Percentiles rank a stretch among this genome's conserved stretches.
Evolutionary conservation across 2,888 invertebrate genomes (phyloP).

Genomic region (Stenodera caucasica): DNA sequence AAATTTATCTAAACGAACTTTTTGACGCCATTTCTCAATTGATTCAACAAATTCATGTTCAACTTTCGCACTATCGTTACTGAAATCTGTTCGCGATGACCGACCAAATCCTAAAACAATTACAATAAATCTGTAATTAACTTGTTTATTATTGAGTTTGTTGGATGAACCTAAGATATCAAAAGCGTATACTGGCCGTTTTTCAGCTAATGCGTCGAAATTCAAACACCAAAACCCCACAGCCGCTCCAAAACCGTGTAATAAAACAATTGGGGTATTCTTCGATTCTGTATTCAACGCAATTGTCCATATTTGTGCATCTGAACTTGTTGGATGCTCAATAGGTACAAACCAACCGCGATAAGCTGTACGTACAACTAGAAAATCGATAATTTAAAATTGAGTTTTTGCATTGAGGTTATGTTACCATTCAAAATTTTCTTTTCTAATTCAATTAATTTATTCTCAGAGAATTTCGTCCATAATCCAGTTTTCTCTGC

Average conservation of each 20-base stretch:
- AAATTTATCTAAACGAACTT: slow-evolving; percentile 82
- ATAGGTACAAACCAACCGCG: slow-evolving; percentile 57
- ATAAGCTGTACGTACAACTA: slow-evolving; percentile 46
- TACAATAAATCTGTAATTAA: not conserved
- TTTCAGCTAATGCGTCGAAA: slow-evolving; percentile 74
- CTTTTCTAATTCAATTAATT: slow-evolving; percentile 78
- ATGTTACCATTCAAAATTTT: slow-evolving; percentile 78
- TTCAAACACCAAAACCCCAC: slow-evolving; percentile 92
- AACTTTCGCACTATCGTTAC: slow-evolving; percentile 72
- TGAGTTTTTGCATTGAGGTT: not conserved
- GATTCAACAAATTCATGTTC: slow-evolving; percentile 89
- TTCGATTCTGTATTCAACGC: slow-evolving; percentile 61
- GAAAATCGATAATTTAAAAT: slow-evolving; percentile 9
- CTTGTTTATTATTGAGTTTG: not conserved
- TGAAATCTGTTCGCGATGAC: slow-evolving; percentile 86
- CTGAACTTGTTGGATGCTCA: slow-evolving; percentile 54
- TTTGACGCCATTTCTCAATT: slow-evolving; percentile 90
- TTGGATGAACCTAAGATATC: slow-evolving; percentile 60
- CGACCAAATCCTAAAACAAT: slow-evolving; percentile 80
- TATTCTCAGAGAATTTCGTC: slow-evolving; percentile 76
- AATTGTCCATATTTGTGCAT: slow-evolving; percentile 67
- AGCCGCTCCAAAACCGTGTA: slow-evolving; percentile 93
- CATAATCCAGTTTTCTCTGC: slow-evolving; percentile 54
- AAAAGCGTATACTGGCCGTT: slow-evolving; percentile 85
- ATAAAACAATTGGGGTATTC: slow-evolving; percentile 79